Evolutionary conservation across 2,113 vertebrate species (phyloP).

Genomic region (Thymallus thymallus): DNA sequence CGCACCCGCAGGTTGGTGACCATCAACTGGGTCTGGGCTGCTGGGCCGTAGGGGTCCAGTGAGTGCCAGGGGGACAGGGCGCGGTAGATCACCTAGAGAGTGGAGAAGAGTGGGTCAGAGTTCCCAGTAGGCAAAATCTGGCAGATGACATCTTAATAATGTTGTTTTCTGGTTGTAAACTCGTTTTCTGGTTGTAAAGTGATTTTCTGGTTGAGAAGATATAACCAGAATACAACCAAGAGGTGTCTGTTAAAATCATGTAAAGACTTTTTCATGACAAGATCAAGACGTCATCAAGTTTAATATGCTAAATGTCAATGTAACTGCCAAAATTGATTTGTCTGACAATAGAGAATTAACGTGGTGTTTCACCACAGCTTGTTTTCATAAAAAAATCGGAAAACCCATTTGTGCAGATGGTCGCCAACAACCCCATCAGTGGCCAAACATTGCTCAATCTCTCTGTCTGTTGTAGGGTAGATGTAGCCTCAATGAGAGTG

Average conservation of each 20-base stretch:
- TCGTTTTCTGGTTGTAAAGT: background rate
- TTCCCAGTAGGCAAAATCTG: background rate
- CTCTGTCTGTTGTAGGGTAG: too few species aligned
- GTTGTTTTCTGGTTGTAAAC: background rate
- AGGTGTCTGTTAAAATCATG: too few species aligned
- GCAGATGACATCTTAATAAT: background rate
- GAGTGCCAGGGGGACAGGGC: slow-evolving; percentile 75
- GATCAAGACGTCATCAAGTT: too few species aligned
- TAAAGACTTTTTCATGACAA: too few species aligned
- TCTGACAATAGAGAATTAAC: background rate
- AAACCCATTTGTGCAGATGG: too few species aligned
- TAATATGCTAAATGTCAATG: background rate
- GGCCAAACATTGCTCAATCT: too few species aligned
- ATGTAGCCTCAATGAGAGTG: too few species aligned
- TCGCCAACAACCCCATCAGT: too few species aligned
- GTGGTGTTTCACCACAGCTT: background rate
- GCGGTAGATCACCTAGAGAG: slow-evolving; percentile 86
- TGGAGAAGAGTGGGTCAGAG: background rate
- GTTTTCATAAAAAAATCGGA: background rate
- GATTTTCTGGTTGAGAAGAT: too few species aligned
- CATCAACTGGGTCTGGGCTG: slow-evolving; percentile 80
- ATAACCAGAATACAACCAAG: too few species aligned
- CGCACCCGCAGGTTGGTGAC: slow-evolving; percentile 88
- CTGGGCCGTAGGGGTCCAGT: slow-evolving; percentile 80
- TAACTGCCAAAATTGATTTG: background rate